phyloP scores from a whole-genome alignment of 2,797 vertebrate genomes.

The Petrocephalus sullivani region DNA sequence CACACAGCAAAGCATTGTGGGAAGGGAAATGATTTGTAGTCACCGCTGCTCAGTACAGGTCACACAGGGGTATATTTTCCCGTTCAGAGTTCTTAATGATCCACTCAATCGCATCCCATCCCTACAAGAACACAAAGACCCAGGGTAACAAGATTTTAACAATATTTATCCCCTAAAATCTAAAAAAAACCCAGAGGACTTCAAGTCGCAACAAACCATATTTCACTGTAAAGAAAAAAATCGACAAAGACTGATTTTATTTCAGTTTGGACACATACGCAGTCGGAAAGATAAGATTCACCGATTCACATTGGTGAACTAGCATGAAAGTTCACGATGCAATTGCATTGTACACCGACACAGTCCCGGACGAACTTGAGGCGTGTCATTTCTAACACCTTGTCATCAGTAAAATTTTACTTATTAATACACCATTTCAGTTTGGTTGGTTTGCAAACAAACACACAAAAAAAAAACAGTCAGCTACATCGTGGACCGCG shows the following conservation, averaged over 20 bases:
- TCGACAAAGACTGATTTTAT: neutral
- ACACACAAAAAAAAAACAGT: neutral
- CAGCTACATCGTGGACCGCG: neutral
- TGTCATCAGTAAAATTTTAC: neutral
- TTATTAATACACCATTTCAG: neutral
- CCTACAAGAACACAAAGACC: constrained; percentile 72
- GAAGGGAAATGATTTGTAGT: constrained; percentile 39
- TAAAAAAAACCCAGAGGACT: neutral
- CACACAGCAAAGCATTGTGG: neutral
- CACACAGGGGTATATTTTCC: constrained; percentile 65
- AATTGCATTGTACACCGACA: neutral
- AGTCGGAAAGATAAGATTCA: neutral
- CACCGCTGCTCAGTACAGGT: constrained; percentile 70
- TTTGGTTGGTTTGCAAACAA: neutral
- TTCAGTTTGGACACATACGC: neutral
- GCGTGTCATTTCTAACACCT: neutral
- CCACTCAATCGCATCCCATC: constrained; percentile 99
- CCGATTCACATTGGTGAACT: neutral
- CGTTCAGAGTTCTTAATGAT: constrained; percentile 94
- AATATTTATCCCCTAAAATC: neutral
- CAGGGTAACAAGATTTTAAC: constrained; percentile 40
- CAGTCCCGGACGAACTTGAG: neutral
- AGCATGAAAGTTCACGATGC: neutral
- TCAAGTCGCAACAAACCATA: neutral
- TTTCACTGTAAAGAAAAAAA: neutral